These are phyloP conservation scores for Prinia subflava DNA, from an alignment of 2,113 vertebrate genomes.

Conservation along the genomic window DNA sequence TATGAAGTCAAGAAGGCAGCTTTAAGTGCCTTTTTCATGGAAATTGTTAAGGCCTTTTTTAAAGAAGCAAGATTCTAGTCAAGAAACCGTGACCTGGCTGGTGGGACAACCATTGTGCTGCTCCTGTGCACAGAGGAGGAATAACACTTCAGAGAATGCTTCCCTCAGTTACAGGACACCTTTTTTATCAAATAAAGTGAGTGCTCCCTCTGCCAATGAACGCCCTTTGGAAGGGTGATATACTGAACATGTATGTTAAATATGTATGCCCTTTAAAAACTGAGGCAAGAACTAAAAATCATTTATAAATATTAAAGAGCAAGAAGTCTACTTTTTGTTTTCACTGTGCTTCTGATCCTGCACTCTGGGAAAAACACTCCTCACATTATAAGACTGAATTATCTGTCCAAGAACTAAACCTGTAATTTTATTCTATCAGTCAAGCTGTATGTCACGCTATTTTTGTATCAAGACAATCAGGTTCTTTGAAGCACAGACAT, in stretches of 20 bases:
- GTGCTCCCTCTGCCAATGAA: neutral
- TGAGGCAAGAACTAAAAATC: neutral
- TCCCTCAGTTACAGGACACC: neutral
- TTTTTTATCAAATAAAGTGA: neutral
- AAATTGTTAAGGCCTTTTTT: neutral
- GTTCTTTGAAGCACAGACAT: slow-evolving; percentile 43
- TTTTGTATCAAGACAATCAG: slow-evolving; percentile 48
- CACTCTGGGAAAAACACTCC: slow-evolving; percentile 11
- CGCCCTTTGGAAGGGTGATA: neutral
- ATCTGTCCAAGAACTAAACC: slow-evolving; percentile 47
- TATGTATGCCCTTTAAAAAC: slow-evolving; percentile 14
- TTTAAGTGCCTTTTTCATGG: slow-evolving; percentile 34
- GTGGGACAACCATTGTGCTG: neutral
- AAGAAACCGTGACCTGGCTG: neutral
- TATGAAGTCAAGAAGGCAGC: slow-evolving; percentile 45
- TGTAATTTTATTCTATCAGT: slow-evolving; percentile 46
- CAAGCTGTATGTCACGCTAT: slow-evolving; percentile 49
- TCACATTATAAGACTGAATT: slow-evolving; percentile 30
- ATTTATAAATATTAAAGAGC: slow-evolving; percentile 39
- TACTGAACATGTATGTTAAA: slow-evolving; percentile 19
- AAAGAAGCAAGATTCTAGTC: neutral
- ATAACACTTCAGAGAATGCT: neutral
- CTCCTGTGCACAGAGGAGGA: neutral
- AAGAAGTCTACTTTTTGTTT: slow-evolving; percentile 27
- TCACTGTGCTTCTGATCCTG: slow-evolving; percentile 35